Conservation (phyloP, 2,797 vertebrate genomes). For the Rhyacichthys aspro region DNA sequence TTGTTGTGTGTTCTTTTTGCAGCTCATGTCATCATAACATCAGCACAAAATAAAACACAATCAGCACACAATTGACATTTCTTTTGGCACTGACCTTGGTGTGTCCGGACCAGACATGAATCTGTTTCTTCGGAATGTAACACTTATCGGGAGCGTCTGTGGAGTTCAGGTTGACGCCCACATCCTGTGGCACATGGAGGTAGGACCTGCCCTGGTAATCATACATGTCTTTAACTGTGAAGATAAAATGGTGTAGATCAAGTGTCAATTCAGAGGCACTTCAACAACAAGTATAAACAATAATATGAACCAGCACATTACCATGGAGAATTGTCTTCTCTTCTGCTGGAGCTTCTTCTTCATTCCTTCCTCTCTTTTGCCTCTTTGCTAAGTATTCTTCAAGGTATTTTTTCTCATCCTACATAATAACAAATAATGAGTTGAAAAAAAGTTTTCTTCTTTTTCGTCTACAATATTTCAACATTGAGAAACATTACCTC, state of each 20-base stretch:
- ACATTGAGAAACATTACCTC: slow-evolving; percentile 81
- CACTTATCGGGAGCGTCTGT: slow-evolving; percentile 92
- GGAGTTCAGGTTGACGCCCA: slow-evolving; percentile 94
- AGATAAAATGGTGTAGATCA: background rate
- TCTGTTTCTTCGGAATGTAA: slow-evolving; percentile 97
- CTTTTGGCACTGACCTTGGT: slow-evolving; percentile 85
- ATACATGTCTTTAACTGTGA: slow-evolving; percentile 95
- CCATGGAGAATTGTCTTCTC: slow-evolving; percentile 98
- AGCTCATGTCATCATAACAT: no score
- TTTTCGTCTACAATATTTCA: background rate
- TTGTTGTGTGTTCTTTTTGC: no score
- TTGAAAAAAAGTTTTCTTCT: background rate
- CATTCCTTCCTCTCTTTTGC: slow-evolving; percentile 95
- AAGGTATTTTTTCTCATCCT: slow-evolving; percentile 97
- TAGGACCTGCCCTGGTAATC: slow-evolving; percentile 99
- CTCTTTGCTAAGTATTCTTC: slow-evolving; percentile 98
- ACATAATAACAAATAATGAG: slow-evolving; percentile 10
- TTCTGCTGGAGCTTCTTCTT: slow-evolving; percentile 94
- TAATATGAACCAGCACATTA: slow-evolving; percentile 56
- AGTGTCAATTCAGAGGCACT: no score
- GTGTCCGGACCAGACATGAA: slow-evolving; percentile 98
- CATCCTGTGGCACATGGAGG: slow-evolving; percentile 95
- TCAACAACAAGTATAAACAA: background rate
- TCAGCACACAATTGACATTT: no score
- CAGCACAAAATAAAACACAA: no score